Evolutionary conservation across 2,888 invertebrate species (phyloP), one percentile per base, ranked within the genome.

Genomic region (Tenthredo livida): DNA sequence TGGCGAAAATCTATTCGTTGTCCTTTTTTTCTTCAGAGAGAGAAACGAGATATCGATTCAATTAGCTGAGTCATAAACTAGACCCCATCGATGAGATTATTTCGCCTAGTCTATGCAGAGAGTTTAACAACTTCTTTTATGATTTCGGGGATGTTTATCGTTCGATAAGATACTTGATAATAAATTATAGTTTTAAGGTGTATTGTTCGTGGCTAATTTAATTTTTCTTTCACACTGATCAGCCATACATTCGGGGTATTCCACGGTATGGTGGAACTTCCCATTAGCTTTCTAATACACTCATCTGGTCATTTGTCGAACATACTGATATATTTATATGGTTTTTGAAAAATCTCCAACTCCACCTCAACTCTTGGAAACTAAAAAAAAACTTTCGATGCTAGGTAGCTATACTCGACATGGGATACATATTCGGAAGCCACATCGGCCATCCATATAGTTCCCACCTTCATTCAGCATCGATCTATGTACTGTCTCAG

Each of bases 211-310:
- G n/a, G 1, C 6, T 17, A n/a, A 77, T 50, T 77, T 33, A 29
- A 77, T 77, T 77, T 54, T n/a, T 54, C 17, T 9, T 10, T 17
- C 33, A n/a, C n/a, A 29, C 17, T 77, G 33, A 33, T 77, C 43
- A 50, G 25, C 25, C 77, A 54, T 77, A 54, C 47, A 77, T 77
- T 75, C 29, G 17, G 17, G 77, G 54, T 77, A 33, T 77, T 77
- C 33, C 50, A 54, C 33, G 50, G 77, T 15, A n/a, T 7, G 77
- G 33, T 50, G 54, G 29, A 33, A 77, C 33, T 77, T 77, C n/a
- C 77, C 77, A 50, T 77, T 77, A 29, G 25, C 77, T 50, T 33
- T 33, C 50, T 77, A 50, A 75, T 75, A 75, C 25, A 77, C 17
- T 50, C 29, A 50, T 54, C 54, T 17, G 43, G 43, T 1, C 2